phyloP scores from a whole-genome alignment of 2,888 invertebrate species.

The Xestoiulus laeticollis region DNA sequence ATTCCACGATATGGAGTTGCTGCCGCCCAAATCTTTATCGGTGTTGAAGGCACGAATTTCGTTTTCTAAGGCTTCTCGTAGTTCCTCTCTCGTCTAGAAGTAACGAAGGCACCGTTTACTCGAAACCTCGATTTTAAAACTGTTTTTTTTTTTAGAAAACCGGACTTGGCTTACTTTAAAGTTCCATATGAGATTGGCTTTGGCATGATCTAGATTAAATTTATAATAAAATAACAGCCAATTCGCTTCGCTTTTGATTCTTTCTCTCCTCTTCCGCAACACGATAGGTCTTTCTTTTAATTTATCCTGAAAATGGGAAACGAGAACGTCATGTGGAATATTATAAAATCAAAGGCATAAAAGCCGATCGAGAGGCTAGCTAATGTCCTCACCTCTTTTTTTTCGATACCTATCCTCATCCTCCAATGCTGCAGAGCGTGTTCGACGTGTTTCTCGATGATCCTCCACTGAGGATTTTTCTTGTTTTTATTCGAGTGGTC shows the following conservation, averaged over 20 bases:
- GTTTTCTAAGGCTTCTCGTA: slow-evolving; percentile 89
- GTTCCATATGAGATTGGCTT: slow-evolving; percentile 99
- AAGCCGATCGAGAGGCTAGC: slow-evolving; percentile 57
- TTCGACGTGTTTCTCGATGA: slow-evolving; percentile 63
- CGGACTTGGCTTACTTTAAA: slow-evolving; percentile 75
- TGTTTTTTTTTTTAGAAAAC: not conserved
- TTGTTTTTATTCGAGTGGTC: slow-evolving; percentile 76
- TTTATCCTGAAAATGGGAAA: slow-evolving; percentile 63
- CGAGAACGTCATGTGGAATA: not conserved
- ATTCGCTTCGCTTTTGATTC: slow-evolving; percentile 86
- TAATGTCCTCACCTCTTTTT: slow-evolving; percentile 63
- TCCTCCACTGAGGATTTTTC: slow-evolving; percentile 78
- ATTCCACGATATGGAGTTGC: slow-evolving; percentile 91
- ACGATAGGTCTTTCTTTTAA: slow-evolving; percentile 86
- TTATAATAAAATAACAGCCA: slow-evolving; percentile 95
- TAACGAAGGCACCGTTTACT: slow-evolving; percentile 51
- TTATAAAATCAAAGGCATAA: not conserved
- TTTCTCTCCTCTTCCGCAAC: slow-evolving; percentile 85
- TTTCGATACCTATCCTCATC: slow-evolving; percentile 69
- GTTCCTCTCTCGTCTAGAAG: slow-evolving; percentile 88
- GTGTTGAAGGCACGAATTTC: slow-evolving; percentile 89
- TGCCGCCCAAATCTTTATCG: slow-evolving; percentile 80
- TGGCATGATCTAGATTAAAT: slow-evolving; percentile 91
- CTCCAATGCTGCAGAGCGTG: slow-evolving; percentile 79
- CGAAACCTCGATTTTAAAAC: not conserved